Percentiles rank a stretch among this genome's conserved stretches.
phyloP scores from a whole-genome alignment of 2,797 vertebrate genomes.

The Gadopsis marmoratus region DNA sequence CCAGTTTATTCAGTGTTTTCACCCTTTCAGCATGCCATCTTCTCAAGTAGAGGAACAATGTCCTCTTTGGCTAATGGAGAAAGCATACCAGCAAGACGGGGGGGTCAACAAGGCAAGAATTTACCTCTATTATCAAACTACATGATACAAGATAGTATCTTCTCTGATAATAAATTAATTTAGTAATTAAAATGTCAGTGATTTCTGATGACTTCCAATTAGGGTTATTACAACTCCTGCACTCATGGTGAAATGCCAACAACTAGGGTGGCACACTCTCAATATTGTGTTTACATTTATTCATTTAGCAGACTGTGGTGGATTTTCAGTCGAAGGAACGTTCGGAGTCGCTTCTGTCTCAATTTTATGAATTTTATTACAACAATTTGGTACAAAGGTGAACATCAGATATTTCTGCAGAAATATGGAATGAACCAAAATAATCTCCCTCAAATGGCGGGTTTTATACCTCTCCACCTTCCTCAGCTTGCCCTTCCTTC shows the following conservation, averaged over 20 bases:
- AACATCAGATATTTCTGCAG: no score
- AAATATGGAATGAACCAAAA: no score
- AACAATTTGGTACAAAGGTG: no score
- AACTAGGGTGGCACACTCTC: neutral
- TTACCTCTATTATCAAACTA: neutral
- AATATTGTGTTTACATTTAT: neutral
- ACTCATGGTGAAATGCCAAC: neutral
- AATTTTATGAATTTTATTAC: no score
- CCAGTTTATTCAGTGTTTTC: slow-evolving; percentile 72
- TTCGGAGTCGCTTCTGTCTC: no score
- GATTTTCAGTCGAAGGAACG: no score
- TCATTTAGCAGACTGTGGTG: neutral
- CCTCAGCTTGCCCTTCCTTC: no score
- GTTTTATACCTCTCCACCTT: no score
- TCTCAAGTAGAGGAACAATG: slow-evolving; percentile 58
- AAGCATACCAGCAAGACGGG: slow-evolving; percentile 37
- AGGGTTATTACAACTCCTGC: neutral
- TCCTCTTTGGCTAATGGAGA: slow-evolving; percentile 63
- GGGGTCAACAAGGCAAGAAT: neutral
- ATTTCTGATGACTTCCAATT: neutral
- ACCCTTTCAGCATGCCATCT: slow-evolving; percentile 65
- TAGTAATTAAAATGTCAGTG: neutral
- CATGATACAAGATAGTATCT: neutral
- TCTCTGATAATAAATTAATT: neutral
- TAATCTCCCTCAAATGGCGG: no score